Conservation (phyloP, 2,888 invertebrate genomes). For the Lepidochrysops patricia region DNA sequence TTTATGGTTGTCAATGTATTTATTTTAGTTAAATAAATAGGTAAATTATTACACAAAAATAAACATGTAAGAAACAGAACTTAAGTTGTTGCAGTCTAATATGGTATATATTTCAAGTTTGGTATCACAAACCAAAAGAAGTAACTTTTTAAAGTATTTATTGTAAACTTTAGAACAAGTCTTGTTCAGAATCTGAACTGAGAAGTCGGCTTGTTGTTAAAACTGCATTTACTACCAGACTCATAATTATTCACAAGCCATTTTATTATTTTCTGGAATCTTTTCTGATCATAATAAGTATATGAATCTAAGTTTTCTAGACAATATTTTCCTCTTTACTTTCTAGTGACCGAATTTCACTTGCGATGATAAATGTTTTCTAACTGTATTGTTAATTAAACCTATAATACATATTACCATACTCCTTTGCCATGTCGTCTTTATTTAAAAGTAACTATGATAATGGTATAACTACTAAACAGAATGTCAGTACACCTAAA, state of each 20-base stretch:
- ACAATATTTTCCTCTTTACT: neutral
- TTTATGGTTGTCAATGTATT: constrained; percentile 38
- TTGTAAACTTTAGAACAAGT: constrained; percentile 1
- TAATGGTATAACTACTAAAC: neutral
- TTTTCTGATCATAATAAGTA: neutral
- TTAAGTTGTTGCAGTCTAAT: neutral
- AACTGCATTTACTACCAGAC: neutral
- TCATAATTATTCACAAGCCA: neutral
- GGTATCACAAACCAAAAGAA: neutral
- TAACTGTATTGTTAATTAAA: neutral
- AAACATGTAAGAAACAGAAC: neutral
- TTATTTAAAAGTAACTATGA: neutral
- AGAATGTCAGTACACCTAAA: neutral
- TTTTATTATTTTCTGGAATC: neutral
- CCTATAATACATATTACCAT: neutral
- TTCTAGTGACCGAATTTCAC: neutral
- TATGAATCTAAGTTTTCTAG: neutral
- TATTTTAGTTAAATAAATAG: neutral
- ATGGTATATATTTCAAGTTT: neutral
- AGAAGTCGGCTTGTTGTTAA: constrained; percentile 1
- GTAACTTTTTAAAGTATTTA: neutral
- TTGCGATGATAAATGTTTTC: neutral
- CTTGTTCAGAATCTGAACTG: neutral
- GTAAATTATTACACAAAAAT: neutral
- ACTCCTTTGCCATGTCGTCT: neutral